Evolutionary conservation across 2,113 vertebrate genomes (phyloP).

Genomic region (Pelvicachromis taeniatus): DNA sequence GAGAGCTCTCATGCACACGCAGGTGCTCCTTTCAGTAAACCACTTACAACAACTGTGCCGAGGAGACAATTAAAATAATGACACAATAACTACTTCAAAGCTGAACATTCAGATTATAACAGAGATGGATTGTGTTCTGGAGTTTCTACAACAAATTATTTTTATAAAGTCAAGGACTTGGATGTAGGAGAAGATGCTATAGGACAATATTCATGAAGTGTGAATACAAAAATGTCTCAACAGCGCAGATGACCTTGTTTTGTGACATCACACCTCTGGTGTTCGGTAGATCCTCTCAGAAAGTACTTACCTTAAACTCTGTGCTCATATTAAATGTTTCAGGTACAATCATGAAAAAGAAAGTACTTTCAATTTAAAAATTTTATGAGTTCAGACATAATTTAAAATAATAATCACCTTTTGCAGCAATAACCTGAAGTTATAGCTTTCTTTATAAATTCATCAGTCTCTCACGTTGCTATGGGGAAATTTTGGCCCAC

Average conservation of each 20-base stretch:
- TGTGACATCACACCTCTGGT: background rate
- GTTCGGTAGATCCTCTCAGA: background rate
- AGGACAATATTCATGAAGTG: background rate
- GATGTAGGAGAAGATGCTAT: background rate
- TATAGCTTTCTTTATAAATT: background rate
- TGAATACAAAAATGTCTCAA: background rate
- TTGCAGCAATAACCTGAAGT: background rate
- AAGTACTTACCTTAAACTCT: background rate
- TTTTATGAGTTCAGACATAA: background rate
- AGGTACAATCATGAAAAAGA: background rate
- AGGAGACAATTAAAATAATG: conserved; percentile 8
- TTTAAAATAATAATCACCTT: background rate
- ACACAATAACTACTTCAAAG: background rate
- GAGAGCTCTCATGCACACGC: conserved; percentile 9
- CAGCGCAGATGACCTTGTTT: background rate
- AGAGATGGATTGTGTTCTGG: background rate
- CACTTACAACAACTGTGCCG: background rate
- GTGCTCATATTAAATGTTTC: background rate
- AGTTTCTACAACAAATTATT: background rate
- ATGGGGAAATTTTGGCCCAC: background rate
- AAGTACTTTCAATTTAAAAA: background rate
- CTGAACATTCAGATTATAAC: background rate
- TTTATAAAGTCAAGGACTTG: background rate
- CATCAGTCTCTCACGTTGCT: background rate
- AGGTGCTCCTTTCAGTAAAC: background rate